Percentiles rank a stretch among this genome's conserved stretches.
Conservation (phyloP, 2,888 invertebrate genomes). For the Marronus borbonicus region DNA sequence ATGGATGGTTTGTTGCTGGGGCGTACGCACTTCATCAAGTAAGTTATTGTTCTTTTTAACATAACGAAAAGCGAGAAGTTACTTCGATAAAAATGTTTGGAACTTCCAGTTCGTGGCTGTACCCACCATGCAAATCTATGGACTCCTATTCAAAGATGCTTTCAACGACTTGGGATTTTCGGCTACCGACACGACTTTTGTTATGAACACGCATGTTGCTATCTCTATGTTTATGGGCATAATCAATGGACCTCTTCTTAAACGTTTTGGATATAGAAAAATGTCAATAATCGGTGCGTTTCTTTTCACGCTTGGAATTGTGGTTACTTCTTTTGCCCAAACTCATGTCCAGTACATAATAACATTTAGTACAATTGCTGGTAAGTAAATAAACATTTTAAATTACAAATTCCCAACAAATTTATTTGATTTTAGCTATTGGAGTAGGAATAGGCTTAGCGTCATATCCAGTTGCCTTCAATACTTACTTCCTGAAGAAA, state of each 20-base stretch:
- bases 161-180: slow-evolving; percentile 74
- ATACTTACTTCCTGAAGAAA: slow-evolving; percentile 77
- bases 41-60: too few species aligned
- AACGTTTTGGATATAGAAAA: slow-evolving; percentile 77
- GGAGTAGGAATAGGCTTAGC: slow-evolving; percentile 76
- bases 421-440: slow-evolving; percentile 70
- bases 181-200: slow-evolving; percentile 76
- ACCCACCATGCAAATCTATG: slow-evolving; percentile 58
- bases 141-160: slow-evolving; percentile 77
- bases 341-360: slow-evolving; percentile 76
- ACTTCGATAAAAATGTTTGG: too few species aligned
- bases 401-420: slow-evolving; percentile 75
- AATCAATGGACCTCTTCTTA: slow-evolving; percentile 77
- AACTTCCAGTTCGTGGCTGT: too few species aligned
- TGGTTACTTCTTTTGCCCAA: slow-evolving; percentile 73
- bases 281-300: slow-evolving; percentile 75
- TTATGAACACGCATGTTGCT: slow-evolving; percentile 79
- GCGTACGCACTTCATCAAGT: slow-evolving; percentile 66
- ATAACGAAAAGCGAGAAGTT: too few species aligned
- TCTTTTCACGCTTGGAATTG: slow-evolving; percentile 74
- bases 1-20: slow-evolving; percentile 71
- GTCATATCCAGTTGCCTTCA: slow-evolving; percentile 77
- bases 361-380: slow-evolving; percentile 72
- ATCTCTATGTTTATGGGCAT: slow-evolving; percentile 79
- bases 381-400: too few species aligned